Base-by-base conservation (phyloP, 2,797 vertebrate species). In the Chelon auratus region DNA sequence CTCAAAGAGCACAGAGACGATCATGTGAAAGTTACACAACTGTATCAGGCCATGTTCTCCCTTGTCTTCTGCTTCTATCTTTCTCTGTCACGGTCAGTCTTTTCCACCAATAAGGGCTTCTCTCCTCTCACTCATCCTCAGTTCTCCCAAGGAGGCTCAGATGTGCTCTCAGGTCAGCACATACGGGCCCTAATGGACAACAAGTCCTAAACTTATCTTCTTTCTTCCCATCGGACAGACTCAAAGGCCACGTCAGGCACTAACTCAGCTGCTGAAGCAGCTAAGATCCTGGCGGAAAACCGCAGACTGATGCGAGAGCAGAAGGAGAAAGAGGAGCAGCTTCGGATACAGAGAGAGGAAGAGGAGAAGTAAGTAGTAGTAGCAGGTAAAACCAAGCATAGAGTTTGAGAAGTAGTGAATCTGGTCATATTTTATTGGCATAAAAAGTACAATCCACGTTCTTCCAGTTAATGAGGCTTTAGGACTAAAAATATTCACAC, bases 211-310 rank as follows among this genome's bases (percentile, higher is more conserved):
- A 55, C 0, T 2, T 11, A 8, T 68, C 4, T n/a, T 62, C 30
- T 3, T 17, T 72, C 51, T 78, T 64, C 69, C 0, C 9, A 11
- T 36, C 36, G 93, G 47, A 74, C 91, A 81, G 86, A 89, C 87
- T 87, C 91, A 67, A 97, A 96, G 92, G 65, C 71, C 17, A 33
- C 82, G 8, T 75, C 93, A 9, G 95, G 95, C 80, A 95, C 94
- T 68, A 95, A 94, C 79, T 96, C 94, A 0, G 96, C 95, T 7
- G 94, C 97, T 30, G 96, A 96, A 87, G 96, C 96, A 10, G 95
- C 95, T 14, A 97, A 96, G 93, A 95, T 96, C 84, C 91, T 97
- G 86, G 92, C 96, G 0, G 96, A 97, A 89, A 97, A 96, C 75
- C 94, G 95, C 4, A 93, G 95, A 43, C 86, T 97, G 76, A 95